Conservation (phyloP, 2,113 vertebrate species). For the Mirounga angustirostris region DNA sequence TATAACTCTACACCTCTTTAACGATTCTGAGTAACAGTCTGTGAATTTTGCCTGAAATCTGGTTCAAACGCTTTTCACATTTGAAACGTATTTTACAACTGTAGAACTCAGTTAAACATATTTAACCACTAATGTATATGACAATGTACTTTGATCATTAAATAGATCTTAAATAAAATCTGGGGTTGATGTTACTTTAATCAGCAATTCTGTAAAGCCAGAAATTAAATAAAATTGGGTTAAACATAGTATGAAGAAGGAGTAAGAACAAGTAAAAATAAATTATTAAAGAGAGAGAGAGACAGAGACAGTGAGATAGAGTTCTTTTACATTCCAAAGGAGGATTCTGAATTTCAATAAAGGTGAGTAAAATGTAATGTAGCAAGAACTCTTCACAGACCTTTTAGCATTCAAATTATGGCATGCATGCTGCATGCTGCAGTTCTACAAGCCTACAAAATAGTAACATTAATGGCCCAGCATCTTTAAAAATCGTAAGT, state of each 20-base stretch:
- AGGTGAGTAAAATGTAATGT: slow-evolving; percentile 71
- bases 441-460: slow-evolving; percentile 80
- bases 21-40: neutral
- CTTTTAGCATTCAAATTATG: slow-evolving; percentile 77
- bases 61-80: slow-evolving; percentile 42
- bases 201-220: slow-evolving; percentile 14
- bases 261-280: slow-evolving; percentile 30
- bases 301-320: neutral
- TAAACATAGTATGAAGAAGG: slow-evolving; percentile 52
- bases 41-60: slow-evolving; percentile 51
- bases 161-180: slow-evolving; percentile 53
- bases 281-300: slow-evolving; percentile 17
- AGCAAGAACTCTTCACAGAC: slow-evolving; percentile 74
- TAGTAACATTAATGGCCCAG: slow-evolving; percentile 72
- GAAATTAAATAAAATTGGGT: slow-evolving; percentile 57
- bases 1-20: slow-evolving; percentile 37
- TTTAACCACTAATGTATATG: slow-evolving; percentile 49
- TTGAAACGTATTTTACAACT: slow-evolving; percentile 41
- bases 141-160: slow-evolving; percentile 56
- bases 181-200: slow-evolving; percentile 50
- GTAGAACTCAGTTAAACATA: neutral
- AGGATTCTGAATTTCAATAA: slow-evolving; percentile 71
- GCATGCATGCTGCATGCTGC: neutral
- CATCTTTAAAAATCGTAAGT: slow-evolving; percentile 83
- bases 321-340: slow-evolving; percentile 68